Percentiles rank a stretch among this genome's conserved stretches.
Evolutionary conservation across 2,888 invertebrate species (phyloP).

Genomic region (Neoascia interrupta): DNA sequence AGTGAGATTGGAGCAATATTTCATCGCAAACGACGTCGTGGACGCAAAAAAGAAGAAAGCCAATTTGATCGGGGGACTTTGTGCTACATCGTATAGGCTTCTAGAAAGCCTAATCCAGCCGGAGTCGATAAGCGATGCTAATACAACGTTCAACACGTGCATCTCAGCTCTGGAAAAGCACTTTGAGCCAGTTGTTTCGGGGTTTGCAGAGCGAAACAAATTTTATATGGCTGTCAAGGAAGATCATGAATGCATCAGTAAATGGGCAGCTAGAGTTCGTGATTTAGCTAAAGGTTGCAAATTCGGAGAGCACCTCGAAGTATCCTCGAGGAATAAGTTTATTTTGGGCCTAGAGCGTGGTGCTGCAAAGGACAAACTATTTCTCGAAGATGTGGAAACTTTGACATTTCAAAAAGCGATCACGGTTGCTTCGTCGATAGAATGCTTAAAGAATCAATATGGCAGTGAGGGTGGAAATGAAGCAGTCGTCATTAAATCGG

Average conservation of each 20-base stretch:
- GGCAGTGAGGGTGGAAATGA: no score
- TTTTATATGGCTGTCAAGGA: slow-evolving; percentile 54
- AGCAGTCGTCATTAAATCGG: background rate
- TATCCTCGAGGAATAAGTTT: slow-evolving; percentile 40
- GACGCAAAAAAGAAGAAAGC: slow-evolving; percentile 43
- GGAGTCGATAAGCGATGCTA: slow-evolving; percentile 31
- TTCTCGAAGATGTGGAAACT: slow-evolving; percentile 45
- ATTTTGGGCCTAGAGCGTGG: slow-evolving; percentile 42
- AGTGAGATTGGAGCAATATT: slow-evolving; percentile 20
- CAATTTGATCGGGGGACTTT: slow-evolving; percentile 33
- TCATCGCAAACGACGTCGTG: slow-evolving; percentile 39
- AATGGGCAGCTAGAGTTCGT: slow-evolving; percentile 60
- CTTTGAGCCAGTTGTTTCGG: slow-evolving; percentile 48
- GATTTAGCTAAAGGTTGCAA: slow-evolving; percentile 33
- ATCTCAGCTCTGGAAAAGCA: slow-evolving; percentile 20
- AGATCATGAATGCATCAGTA: slow-evolving; percentile 37
- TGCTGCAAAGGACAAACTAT: slow-evolving; percentile 54
- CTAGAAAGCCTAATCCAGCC: slow-evolving; percentile 42
- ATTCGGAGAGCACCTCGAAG: slow-evolving; percentile 12
- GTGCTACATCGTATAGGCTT: slow-evolving; percentile 46
- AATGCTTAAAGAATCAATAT: slow-evolving; percentile 44
- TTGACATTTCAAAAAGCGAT: slow-evolving; percentile 37
- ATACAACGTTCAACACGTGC: slow-evolving; percentile 5
- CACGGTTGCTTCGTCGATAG: slow-evolving; percentile 42
- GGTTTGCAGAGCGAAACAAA: slow-evolving; percentile 64